phyloP scores from a whole-genome alignment of 1,140 invertebrate species.

The Bicyclus anynana region DNA sequence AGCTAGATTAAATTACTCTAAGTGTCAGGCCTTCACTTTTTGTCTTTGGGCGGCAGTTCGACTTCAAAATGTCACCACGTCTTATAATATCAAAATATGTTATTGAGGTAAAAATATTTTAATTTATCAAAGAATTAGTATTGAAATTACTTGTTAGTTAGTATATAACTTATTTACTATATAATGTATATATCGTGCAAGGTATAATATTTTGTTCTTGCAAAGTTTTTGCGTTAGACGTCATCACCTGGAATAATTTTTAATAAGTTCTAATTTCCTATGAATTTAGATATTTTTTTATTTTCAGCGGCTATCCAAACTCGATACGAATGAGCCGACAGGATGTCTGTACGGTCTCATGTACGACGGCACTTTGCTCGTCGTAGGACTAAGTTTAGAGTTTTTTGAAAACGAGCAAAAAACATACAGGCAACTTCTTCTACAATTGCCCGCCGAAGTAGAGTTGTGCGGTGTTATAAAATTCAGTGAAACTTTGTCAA shows the following conservation, averaged over 20 bases:
- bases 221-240: constrained; percentile 14
- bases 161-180: not conserved
- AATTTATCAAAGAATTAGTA: not conserved
- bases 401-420: constrained; percentile 77
- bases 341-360: constrained; percentile 86
- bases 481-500: constrained; percentile 77
- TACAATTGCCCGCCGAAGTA: constrained; percentile 84
- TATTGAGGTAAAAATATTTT: constrained; percentile 65
- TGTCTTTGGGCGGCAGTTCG: constrained; percentile 40
- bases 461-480: constrained; percentile 85
- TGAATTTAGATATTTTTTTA: constrained; percentile 1
- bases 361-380: constrained; percentile 82
- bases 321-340: constrained; percentile 76
- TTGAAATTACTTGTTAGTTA: not conserved
- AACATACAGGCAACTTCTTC: constrained; percentile 78
- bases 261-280: not conserved
- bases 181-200: not conserved
- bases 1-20: no score
- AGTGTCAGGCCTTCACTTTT: no score
- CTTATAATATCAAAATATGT: constrained; percentile 77
- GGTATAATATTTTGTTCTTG: constrained; percentile 1
- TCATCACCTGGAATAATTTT: constrained; percentile 17
- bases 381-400: constrained; percentile 82
- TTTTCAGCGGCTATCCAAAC: constrained; percentile 57
- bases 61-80: constrained; percentile 77